Percentiles rank a stretch among this genome's conserved stretches.
These are phyloP conservation scores for Paelopatides confundens DNA, from an alignment of 53 echinoderm and acorn worm species.

Conservation along the genomic window DNA sequence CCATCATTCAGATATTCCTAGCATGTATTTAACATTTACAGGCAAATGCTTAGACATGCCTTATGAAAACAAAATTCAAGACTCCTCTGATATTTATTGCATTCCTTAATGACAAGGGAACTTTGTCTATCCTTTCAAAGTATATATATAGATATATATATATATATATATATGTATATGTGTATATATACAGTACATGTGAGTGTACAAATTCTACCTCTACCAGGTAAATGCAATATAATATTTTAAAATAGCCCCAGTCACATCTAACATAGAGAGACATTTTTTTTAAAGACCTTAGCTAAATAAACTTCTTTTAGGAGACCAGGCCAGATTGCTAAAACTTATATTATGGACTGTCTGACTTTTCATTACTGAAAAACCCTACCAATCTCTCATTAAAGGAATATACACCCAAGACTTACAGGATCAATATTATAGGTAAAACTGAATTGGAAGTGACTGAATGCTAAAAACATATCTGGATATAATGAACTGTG, in stretches of 20 bases:
- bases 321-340: neutral
- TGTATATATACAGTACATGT: neutral
- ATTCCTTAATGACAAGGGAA: neutral
- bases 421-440: neutral
- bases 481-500: too few species aligned
- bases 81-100: neutral
- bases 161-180: too few species aligned
- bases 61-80: neutral
- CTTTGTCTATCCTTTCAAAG: neutral
- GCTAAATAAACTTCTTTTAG: neutral
- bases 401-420: neutral
- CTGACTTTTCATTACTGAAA: neutral
- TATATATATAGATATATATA: too few species aligned
- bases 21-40: neutral
- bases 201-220: neutral
- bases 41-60: neutral
- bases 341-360: neutral
- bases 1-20: neutral
- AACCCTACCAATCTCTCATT: neutral
- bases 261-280: neutral
- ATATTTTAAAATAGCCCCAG: too few species aligned
- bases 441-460: too few species aligned
- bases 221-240: neutral
- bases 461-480: too few species aligned
- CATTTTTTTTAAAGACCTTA: neutral